Evolutionary conservation across 1,140 invertebrate species (phyloP), one percentile per base, ranked within the genome.

Genomic region (Cyrtorhinus lividipennis): DNA sequence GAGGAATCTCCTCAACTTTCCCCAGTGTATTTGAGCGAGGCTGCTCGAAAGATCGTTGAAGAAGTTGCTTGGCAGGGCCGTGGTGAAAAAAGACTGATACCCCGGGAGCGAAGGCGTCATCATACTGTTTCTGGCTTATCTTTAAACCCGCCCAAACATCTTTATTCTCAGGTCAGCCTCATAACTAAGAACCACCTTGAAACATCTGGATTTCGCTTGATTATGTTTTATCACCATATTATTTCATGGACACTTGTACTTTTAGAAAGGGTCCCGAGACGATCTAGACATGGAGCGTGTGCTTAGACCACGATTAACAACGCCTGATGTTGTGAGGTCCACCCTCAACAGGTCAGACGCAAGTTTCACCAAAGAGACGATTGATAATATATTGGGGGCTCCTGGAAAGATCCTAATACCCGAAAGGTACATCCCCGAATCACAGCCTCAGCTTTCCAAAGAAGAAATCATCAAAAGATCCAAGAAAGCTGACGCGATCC

Each of bases 391-490:
- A 68, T 75, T 94, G 24, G 85, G 85, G 53, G 85, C 88, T 24
- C 91, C 91, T 22, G 88, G 87, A 71, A 94, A 93, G 75, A 93
- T 94, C 67, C 75, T 86, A 25, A 95, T 95, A 67, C 91, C 91
- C 2, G 91, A 94, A 75, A 78, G 91, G 66, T 94, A 94, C 72
- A 85, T 93, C 67, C 90, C 91, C 26, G 90, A 94, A 74, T 83
- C 88, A 74, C 80, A 81, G 60, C 87, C 86, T 62, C 84, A 89
- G 72, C 71, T 90, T 20, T 85, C 85, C 12, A 83, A 84, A 0
- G 88, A 91, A 70, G 90, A 94, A 70, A 84, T 87, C 70, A 79
- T 86, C 64, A 84, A 86, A 65, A 77, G 91, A 12, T 78, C 83
- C 67, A 84, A 89, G 70, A 94, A 93, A 76, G 89, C 91, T 0